Percentiles rank a stretch among this genome's conserved stretches.
Evolutionary conservation across 2,797 vertebrate genomes (phyloP).

Genomic region (Tiaroga cobitis): DNA sequence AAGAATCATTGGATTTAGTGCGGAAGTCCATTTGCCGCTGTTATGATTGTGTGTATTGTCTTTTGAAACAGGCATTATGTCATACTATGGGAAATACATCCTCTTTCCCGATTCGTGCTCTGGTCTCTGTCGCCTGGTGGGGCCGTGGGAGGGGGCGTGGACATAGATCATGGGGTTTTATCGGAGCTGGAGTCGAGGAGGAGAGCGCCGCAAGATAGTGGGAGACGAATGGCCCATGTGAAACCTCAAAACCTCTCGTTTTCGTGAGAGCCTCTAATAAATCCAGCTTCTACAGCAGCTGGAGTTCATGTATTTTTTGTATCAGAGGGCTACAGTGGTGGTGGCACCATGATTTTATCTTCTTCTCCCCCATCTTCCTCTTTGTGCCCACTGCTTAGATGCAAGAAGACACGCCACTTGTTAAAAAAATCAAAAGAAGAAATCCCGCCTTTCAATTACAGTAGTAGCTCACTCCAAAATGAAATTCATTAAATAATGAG

Average conservation of each 20-base stretch:
- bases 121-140: constrained; percentile 34
- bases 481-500: not conserved
- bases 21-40: not conserved
- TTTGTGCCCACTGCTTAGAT: constrained; percentile 5
- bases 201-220: constrained; percentile 15
- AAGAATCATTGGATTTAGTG: not conserved
- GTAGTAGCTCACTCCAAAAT: not conserved
- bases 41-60: constrained; percentile 16
- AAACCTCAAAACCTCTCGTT: constrained; percentile 29
- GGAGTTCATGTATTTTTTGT: constrained; percentile 38
- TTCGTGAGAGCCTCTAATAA: constrained; percentile 34
- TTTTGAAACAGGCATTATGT: constrained; percentile 19
- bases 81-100: not conserved
- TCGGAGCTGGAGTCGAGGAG: constrained; percentile 21
- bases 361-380: not conserved
- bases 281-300: constrained; percentile 35
- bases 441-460: not conserved
- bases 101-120: not conserved
- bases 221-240: constrained; percentile 33
- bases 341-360: not conserved
- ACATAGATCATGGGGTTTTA: constrained; percentile 49
- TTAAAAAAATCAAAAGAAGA: not conserved
- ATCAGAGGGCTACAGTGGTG: constrained; percentile 8
- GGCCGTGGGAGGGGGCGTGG: not conserved
- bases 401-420: not conserved